phyloP scores from a whole-genome alignment of 2,888 invertebrate species.

The Chymomyza procnemis region DNA sequence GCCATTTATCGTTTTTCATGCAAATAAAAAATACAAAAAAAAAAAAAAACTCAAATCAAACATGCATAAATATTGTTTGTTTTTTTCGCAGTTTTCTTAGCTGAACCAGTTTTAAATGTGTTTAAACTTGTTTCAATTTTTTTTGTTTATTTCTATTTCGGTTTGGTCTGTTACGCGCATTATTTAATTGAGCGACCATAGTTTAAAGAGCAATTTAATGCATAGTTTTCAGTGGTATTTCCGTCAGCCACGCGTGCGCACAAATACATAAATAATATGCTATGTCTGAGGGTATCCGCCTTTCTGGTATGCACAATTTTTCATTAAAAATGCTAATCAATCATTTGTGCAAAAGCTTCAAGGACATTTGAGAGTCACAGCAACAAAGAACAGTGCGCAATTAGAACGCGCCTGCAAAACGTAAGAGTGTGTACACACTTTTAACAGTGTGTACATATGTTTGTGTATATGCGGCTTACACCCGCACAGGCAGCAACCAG shows the following conservation, averaged over 20 bases:
- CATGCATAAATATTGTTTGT: not conserved
- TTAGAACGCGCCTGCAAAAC: not conserved
- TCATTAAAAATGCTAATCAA: constrained; percentile 35
- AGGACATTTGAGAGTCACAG: constrained; percentile 21
- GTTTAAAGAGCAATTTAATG: not conserved
- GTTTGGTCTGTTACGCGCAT: no score
- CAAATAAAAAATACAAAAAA: constrained; percentile 21
- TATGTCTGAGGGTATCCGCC: constrained; percentile 35
- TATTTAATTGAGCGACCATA: not conserved
- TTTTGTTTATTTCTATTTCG: not conserved
- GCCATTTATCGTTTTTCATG: constrained; percentile 16
- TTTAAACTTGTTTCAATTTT: constrained; percentile 12
- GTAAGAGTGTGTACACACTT: not conserved
- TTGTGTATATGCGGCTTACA: constrained; percentile 16
- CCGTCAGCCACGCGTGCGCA: not conserved
- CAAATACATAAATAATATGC: not conserved
- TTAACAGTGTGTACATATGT: not conserved
- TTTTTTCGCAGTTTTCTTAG: not conserved
- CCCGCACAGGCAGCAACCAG: constrained; percentile 35
- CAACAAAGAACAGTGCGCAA: not conserved
- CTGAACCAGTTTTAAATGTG: constrained; percentile 33
- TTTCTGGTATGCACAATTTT: constrained; percentile 15
- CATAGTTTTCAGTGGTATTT: not conserved
- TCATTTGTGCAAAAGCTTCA: constrained; percentile 34
- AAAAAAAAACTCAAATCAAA: not conserved